A percentile compares a stretch with the other conserved stretches of the same genome.
Evolutionary conservation across 2,113 vertebrate genomes (phyloP).

Genomic region (Cygnus buccinator): DNA sequence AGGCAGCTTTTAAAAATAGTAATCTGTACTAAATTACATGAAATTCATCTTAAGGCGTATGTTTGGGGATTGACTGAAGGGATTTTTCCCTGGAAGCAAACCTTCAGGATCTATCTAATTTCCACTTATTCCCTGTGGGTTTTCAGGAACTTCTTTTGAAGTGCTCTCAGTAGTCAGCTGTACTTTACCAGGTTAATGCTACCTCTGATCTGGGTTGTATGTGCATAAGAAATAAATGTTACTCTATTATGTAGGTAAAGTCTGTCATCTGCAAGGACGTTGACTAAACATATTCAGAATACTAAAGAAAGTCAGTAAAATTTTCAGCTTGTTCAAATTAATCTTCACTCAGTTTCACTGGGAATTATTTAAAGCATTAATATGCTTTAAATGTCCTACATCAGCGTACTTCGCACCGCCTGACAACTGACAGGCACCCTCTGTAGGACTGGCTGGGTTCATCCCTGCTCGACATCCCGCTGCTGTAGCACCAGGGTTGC

Average conservation of each 20-base stretch:
- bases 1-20: not conserved
- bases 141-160: slow-evolving; percentile 34
- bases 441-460: not conserved
- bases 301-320: not conserved
- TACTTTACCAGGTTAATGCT: not conserved
- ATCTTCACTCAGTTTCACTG: not conserved
- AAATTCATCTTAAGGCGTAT: not conserved
- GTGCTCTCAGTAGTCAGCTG: not conserved
- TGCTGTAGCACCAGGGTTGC: not conserved
- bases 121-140: not conserved
- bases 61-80: not conserved
- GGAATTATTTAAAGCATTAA: not conserved
- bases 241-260: not conserved
- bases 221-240: not conserved
- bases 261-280: not conserved
- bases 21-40: not conserved
- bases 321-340: not conserved
- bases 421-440: not conserved
- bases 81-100: not conserved
- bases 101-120: not conserved
- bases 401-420: not conserved
- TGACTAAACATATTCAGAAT: not conserved
- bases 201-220: not conserved
- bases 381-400: not conserved
- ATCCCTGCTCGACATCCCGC: not conserved